phyloP scores from a whole-genome alignment of 2,113 vertebrate genomes.

The Atherinomorus stipes region DNA sequence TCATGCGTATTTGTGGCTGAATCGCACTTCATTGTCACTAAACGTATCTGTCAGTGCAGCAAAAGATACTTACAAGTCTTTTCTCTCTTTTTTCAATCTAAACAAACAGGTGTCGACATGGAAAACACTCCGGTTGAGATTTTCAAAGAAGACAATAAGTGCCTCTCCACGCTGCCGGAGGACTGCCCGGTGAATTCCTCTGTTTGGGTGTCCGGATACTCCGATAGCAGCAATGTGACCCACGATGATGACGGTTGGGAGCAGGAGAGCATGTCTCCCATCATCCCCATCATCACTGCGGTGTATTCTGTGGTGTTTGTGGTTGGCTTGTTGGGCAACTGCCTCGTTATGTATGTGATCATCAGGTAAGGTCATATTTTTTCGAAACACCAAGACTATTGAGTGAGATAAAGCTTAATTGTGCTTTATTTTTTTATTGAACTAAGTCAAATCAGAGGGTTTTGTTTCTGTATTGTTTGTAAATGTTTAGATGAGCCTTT shows the following conservation, averaged over 20 bases:
- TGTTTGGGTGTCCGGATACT: slow-evolving; percentile 59
- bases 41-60: too few relatives aligned
- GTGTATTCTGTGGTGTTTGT: slow-evolving; percentile 96
- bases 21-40: background rate
- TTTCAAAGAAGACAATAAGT: slow-evolving; percentile 75
- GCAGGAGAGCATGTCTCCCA: slow-evolving; percentile 87
- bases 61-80: background rate
- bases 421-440: background rate
- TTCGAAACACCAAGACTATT: background rate
- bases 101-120: slow-evolving; percentile 66
- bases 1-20: slow-evolving; percentile 18
- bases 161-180: slow-evolving; percentile 60
- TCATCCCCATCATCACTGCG: slow-evolving; percentile 93
- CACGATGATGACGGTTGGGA: slow-evolving; percentile 69
- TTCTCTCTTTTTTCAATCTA: background rate
- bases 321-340: slow-evolving; percentile 94
- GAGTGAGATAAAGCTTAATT: background rate
- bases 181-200: slow-evolving; percentile 75
- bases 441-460: background rate
- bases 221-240: slow-evolving; percentile 68
- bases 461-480: background rate
- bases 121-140: slow-evolving; percentile 77
- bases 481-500: slow-evolving; percentile 14
- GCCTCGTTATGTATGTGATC: slow-evolving; percentile 98
- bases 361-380: slow-evolving; percentile 87